Base-by-base conservation (phyloP, 2,113 vertebrate species). In the Spheniscus mendiculus region DNA sequence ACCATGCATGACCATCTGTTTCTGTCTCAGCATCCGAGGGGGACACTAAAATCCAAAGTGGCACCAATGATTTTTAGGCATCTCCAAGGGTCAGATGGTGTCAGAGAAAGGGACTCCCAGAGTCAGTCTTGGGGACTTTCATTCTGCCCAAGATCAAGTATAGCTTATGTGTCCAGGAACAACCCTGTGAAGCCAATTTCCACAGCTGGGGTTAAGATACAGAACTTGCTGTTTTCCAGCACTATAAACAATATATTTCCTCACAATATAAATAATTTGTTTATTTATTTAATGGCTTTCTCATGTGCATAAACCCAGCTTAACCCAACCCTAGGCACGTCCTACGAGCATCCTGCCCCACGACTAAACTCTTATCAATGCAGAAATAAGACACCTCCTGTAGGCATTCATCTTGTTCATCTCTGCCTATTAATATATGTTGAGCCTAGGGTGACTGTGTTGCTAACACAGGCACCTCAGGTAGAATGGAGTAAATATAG, bases 231-330 rank as follows among this genome's bases (percentile, higher is more conserved):
- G 21, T 32, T 92, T 90, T 92, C 40, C 79, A 88, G 30, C 44
- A 44, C 18, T 30, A 38, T 59, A 38, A 76, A 21, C 45, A 66
- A 19, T 59, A 2, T 42, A 71, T 79, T 87, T 84, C 29, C 16
- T 90, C 38, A 62, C 45, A 19, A 20, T 74, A 23, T 26, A 80
- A 77, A 45, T 73, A 32, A 21, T 67, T 19, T 56, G 0, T 44
- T 80, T 87, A 25, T 69, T 92, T 55, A 76, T 90, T 65, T 90
- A 81, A 66, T 89, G 30, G 11, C 38, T 79, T 89, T 85, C 36
- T 91, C 10, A 13, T 56, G 17, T 73, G 27, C 44, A 25, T 84
- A 94, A 90, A 81, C 18, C 11, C 62, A 83, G 50, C 40, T 45
- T 63, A 84, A 79, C n/a, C 10, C 4, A 82, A 69, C 23, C 38